These are phyloP conservation scores for Prionace glauca DNA, from an alignment of 2,797 vertebrate species.

Conservation along the genomic window DNA sequence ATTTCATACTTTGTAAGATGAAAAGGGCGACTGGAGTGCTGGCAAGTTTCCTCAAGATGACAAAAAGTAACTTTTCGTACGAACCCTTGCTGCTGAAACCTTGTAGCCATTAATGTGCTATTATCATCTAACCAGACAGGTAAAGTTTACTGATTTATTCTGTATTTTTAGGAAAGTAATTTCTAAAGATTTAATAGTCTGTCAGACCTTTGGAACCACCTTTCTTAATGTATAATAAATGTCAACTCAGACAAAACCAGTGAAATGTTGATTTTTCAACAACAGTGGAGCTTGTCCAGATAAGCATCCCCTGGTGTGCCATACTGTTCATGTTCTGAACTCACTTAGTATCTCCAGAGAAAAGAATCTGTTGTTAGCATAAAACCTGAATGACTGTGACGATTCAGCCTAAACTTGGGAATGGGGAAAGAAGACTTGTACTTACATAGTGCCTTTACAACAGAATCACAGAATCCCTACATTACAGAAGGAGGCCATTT, in stretches of 20 bases:
- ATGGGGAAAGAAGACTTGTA: background rate
- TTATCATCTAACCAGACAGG: background rate
- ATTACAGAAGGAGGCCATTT: too few species aligned
- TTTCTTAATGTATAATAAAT: conserved; percentile 28
- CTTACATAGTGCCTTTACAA: background rate
- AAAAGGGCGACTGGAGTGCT: background rate
- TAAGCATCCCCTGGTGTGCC: background rate
- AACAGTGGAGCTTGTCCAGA: background rate
- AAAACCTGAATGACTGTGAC: background rate
- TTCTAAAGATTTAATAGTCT: conserved; percentile 8
- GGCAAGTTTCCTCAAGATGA: background rate
- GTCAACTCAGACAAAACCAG: background rate
- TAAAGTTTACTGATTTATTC: conserved; percentile 1
- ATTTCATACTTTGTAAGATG: background rate
- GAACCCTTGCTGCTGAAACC: background rate
- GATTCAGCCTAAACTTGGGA: background rate
- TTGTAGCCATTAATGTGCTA: background rate
- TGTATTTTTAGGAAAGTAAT: background rate
- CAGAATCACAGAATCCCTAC: too few species aligned
- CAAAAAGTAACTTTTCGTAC: background rate
- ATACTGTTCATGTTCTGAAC: background rate
- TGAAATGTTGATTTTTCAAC: background rate
- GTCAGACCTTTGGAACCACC: background rate
- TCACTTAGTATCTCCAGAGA: background rate
- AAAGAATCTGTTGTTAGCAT: background rate